Evolutionary conservation across 2,888 invertebrate species (phyloP), one percentile per base, ranked within the genome.

Genomic region (Oxystoma pomonae): DNA sequence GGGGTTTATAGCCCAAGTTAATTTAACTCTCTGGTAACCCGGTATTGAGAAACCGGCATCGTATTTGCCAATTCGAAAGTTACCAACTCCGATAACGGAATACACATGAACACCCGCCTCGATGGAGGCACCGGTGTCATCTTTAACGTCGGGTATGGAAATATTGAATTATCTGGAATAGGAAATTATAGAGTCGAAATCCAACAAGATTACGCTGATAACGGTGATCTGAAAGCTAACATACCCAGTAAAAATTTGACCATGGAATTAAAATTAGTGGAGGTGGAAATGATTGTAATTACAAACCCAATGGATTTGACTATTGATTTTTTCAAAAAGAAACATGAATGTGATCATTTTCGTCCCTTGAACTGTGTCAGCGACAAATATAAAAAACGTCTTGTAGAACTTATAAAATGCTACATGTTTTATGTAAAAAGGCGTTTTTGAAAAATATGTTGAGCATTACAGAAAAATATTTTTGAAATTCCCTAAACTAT

Each of bases 191-290:
- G 55, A n/a, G 60, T 65, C 9, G 51, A 63, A 5, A 63, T 65
- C 17, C 60, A 65, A 53, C 53, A 65, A 59, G 65, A 65, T 57
- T 65, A 65, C 49, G 64, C 59, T 12, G 17, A 59, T 20, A 60
- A 55, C 16, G 66, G 64, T 52, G 61, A 51, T 55, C 53, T 58
- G 20, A 61, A 53, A 17, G 60, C 58, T 19, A 35, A 57, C 1
- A 53, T 64, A 0, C 58, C 61, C 35, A 66, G 64, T 16, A 55
- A n/a, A 7, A 57, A 61, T 20, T 55, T 66, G 21, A 59, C 55
- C 1, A 35, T 66, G 9, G 52, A 7, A 59, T 65, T 17, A 65
- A 56, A 3, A 62, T 62, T 5, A 53, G 7, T 19, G 53, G 53
- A 16, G 53, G 61, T 22, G 50, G 21, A 16, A 61, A 49, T 22